Base-by-base conservation (phyloP, 2,888 invertebrate genomes). In the Parnassius orleans region DNA sequence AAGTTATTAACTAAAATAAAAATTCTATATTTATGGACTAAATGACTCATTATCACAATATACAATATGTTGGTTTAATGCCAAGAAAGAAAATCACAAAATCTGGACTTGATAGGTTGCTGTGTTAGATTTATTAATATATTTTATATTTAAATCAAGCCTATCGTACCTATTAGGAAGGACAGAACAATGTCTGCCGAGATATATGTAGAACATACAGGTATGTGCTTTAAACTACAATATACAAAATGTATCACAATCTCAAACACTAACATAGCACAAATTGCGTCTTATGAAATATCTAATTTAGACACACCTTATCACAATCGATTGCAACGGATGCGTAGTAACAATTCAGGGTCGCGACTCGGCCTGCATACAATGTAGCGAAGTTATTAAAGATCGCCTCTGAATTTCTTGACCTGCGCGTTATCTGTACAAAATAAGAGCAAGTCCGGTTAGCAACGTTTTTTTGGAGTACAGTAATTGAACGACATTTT, bases 401-500 rank as follows among this genome's bases (percentile, higher is more conserved):
- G 67, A 69, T 70, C 70, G 67, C 63, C 73, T 77, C 76, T 75
- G 72, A 69, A 69, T 71, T 66, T 64, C 62, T 71, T 83, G 82
- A 81, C 80, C 84, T 77, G 74, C 69, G 70, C 68, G 64, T 68
- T 79, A 78, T 81, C 77, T 63, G 51, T 57, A 61, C 65, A 62
- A 61, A 76, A 69, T 66, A 71, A 69, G 68, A 60, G 67, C 73
- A 69, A 72, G 74, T 84, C 84, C 85, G 85, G 80, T 72, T 81
- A 74, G 79, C 75, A 79, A 86, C 83, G 63, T 61, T 71, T 51
- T 64, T 63, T 72, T 72, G 62, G 7, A 15, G 52, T 43, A 33
- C 43, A 43, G 19, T 14, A 24, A n/a, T n/a, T 19, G 9, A 53
- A 24, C 43, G 42, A 42, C 9, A 24, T 19, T 24, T 51, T 51